Base-by-base conservation (phyloP, 2,888 invertebrate genomes). In the Pterostichus niger region DNA sequence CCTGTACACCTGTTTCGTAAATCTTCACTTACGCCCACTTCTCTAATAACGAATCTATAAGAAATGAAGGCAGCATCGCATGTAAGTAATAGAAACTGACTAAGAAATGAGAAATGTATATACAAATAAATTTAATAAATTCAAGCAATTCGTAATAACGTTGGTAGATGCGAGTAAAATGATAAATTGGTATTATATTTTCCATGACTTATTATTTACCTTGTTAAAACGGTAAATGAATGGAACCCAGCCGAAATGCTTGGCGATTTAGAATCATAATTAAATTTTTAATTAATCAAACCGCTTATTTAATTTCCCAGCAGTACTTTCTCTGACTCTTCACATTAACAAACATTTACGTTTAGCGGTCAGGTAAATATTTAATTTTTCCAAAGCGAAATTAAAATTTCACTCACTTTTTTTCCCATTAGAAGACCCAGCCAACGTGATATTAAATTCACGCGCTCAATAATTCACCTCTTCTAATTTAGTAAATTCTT, bases 361-460 rank as follows among this genome's bases (percentile, higher is more conserved):
- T 52, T 52, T 75, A 17, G 75, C 7, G 31, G 49, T 33, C 49
- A 73, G 44, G 75, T 75, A 75, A 75, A 75, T 75, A 75, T 75
- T 75, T 49, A 52, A 75, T 75, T 52, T 49, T 75, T 75, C 35
- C 75, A 46, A 31, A 52, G 59, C 44, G 35, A 78, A 78, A 78
- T 64, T 71, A 24, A 71, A 71, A 71, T 71, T 71, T 46, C 46
- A 71, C 31, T 46, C n/a, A 71, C 31, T 59, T 17, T 54, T 54
- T 59, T 56, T 59, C 24, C 59, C 61, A 33, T 17, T 9, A 4
- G 75, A 6, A 24, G 13, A 10, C 5, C 13, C 56, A 77, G 56
- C 59, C 61, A 77, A 56, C 77, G 59, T 61, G 40, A 78, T 78
- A 78, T 78, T 78, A 78, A 78, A 78, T 78, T 78, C 46, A 17